A percentile compares a stretch with the other conserved stretches of the same genome.
Conservation (phyloP, 2,888 invertebrate genomes). For the Ametastegia equiseti region DNA sequence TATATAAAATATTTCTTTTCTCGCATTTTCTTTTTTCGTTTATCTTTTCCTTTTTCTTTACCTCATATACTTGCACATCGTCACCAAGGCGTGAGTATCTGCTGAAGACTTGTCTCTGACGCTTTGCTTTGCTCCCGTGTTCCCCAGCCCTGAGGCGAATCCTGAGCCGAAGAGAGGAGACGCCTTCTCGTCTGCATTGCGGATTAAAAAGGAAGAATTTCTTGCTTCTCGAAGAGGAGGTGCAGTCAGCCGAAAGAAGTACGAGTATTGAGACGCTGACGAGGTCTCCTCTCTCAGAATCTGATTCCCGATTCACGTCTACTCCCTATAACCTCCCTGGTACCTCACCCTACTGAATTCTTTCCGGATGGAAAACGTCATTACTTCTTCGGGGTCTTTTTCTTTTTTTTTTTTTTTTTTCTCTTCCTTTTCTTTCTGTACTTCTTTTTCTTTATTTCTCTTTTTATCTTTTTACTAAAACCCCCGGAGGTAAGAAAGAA, state of each 20-base stretch:
- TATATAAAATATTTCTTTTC: not conserved
- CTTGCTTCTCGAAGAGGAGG: not conserved
- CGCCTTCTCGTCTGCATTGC: conserved; percentile 42
- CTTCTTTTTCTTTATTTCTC: not conserved
- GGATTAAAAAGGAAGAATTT: conserved; percentile 41
- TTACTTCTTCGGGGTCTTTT: not conserved
- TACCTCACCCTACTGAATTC: not conserved
- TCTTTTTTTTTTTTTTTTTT: not conserved
- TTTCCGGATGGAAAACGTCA: conserved; percentile 39
- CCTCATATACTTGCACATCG: too few relatives aligned
- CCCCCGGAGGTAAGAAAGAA: not conserved
- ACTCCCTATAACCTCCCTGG: not conserved
- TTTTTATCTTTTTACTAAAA: not conserved
- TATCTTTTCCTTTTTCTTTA: not conserved
- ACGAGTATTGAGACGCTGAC: conserved; percentile 47
- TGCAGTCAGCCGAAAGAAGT: conserved; percentile 40
- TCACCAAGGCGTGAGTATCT: conserved; percentile 20
- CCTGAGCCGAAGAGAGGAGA: conserved; percentile 9
- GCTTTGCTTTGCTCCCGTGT: conserved; percentile 60
- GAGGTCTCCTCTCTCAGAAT: conserved; percentile 39
- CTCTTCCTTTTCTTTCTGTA: not conserved
- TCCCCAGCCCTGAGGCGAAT: conserved; percentile 48
- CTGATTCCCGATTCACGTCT: conserved; percentile 30
- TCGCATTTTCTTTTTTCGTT: not conserved
- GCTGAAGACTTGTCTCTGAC: conserved; percentile 65